Conservation (phyloP, 2,113 vertebrate genomes). For the Catharus fuscescens region DNA sequence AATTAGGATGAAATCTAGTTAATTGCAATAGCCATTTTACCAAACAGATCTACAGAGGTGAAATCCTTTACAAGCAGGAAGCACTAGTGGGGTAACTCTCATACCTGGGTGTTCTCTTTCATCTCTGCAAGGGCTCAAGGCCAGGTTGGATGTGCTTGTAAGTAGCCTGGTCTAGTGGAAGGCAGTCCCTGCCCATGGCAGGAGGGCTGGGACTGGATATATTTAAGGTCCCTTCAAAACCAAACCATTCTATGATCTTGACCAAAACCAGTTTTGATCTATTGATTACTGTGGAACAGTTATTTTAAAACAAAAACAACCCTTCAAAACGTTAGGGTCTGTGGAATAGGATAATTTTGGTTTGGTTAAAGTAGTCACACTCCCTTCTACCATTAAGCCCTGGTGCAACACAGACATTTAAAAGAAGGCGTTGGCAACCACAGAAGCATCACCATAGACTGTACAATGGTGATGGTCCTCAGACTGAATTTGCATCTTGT, state of each 20-base stretch:
- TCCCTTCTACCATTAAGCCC: background rate
- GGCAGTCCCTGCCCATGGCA: background rate
- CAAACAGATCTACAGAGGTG: background rate
- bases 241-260: background rate
- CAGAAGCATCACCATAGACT: background rate
- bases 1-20: background rate
- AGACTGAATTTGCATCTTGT: background rate
- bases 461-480: background rate
- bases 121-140: background rate
- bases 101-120: background rate
- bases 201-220: background rate
- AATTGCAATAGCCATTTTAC: slow-evolving; percentile 15
- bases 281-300: background rate
- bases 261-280: background rate
- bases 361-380: background rate
- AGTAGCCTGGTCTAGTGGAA: background rate
- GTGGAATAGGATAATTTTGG: background rate
- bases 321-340: background rate
- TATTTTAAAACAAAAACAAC: slow-evolving; percentile 23
- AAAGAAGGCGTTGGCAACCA: background rate
- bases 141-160: background rate
- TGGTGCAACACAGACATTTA: background rate
- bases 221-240: background rate
- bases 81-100: background rate
- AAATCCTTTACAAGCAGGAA: background rate